Evolutionary conservation across 2,113 vertebrate genomes (phyloP), one percentile per base, ranked within the genome.

Genomic region (Helogale parvula): DNA sequence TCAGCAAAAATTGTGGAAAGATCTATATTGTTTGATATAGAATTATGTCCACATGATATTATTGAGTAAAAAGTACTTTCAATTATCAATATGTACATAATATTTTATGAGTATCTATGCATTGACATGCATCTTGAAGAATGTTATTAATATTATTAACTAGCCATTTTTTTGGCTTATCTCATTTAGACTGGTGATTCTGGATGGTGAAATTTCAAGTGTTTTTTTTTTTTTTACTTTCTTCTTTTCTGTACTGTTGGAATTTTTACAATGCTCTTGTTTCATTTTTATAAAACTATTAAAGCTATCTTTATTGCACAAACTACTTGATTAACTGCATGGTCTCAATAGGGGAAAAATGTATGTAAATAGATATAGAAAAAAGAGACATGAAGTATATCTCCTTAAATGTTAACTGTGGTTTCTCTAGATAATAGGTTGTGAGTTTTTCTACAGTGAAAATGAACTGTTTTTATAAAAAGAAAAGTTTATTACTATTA

Each of bases 371-470:
- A 52, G 57, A 19, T 81, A 41, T 16, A 54, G 45, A 45, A 38
- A 92, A 60, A 90, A 80, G n/a, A 88, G 57, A 54, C 9, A 94
- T 92, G 33, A 91, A 65, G 33, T 68, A 57, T 54, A 60, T 66
- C 69, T 57, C 54, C n/a, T 69, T 65, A 94, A 96, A 96, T 33
- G 2, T 35, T 96, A 82, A 88, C 23, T 88, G 87, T 88, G 50
- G 57, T 77, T 86, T 82, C 88, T 82, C 29, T 76, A 77, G 38
- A 45, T 83, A 80, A 72, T 47, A 91, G 45, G n/a, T 54, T 54
- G 45, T 89, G 27, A 17, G 23, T 38, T 82, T 93, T 97, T 81
- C 66, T 90, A 77, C 87, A 69, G 60, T 38, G 25, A 96, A 50
- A 60, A 57, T 45, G 38, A n/a, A 84, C 41, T 92, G 19, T 21